These are phyloP conservation scores for Ahaetulla prasina DNA, from an alignment of 2,113 vertebrate species.

Conservation along the genomic window DNA sequence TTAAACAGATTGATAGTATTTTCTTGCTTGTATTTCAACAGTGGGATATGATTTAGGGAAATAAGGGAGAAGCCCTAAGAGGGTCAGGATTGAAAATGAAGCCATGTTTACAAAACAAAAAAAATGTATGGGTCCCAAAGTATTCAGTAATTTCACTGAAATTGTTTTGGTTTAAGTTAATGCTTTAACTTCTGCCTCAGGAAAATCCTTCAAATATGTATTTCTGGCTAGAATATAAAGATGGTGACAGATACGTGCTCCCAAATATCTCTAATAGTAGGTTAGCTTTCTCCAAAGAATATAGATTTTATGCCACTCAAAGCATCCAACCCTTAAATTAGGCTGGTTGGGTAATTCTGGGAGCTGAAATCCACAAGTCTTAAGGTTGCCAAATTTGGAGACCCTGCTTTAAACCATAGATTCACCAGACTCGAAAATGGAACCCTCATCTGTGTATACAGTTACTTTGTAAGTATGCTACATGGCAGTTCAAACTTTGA, in stretches of 20 bases:
- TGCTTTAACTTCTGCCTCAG: background rate
- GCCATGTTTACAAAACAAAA: background rate
- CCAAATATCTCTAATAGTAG: background rate
- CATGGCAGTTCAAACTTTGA: background rate
- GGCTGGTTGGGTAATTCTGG: too few relatives aligned
- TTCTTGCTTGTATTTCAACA: background rate
- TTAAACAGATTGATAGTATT: background rate
- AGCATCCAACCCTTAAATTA: background rate
- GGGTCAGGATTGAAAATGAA: background rate
- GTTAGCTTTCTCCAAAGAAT: background rate
- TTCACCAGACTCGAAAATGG: background rate
- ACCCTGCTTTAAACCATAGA: background rate
- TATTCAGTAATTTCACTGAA: background rate
- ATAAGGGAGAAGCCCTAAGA: background rate
- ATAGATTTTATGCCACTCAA: background rate
- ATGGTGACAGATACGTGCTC: background rate
- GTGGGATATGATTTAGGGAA: background rate
- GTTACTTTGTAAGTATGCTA: background rate
- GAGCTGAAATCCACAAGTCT: too few relatives aligned
- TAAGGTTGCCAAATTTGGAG: too few relatives aligned
- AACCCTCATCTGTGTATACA: background rate
- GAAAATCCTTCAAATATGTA: background rate
- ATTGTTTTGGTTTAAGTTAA: background rate
- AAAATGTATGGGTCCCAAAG: background rate
- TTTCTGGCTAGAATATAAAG: background rate